Evolutionary conservation across 2,797 vertebrate genomes (phyloP).

Genomic region (Cirrhinus mrigala): DNA sequence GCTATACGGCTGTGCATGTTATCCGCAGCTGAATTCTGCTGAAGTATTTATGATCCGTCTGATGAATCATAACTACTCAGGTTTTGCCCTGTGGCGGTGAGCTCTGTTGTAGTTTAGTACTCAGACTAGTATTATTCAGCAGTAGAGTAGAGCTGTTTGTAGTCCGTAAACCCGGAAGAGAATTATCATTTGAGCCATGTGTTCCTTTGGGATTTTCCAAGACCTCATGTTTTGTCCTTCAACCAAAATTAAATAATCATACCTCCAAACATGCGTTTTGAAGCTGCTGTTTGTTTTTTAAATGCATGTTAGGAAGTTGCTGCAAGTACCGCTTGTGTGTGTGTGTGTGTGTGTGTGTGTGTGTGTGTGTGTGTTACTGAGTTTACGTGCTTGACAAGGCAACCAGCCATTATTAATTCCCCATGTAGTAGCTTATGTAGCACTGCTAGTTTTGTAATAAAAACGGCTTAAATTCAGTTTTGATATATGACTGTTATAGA

Average conservation of each 20-base stretch:
- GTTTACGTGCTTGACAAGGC: not conserved
- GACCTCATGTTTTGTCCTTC: not conserved
- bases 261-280: not conserved
- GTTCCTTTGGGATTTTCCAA: conserved; percentile 2
- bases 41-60: conserved; percentile 3
- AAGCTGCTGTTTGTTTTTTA: not conserved
- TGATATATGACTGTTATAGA: not conserved
- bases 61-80: conserved; percentile 8
- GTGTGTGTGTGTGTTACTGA: not conserved
- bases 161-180: not conserved
- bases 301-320: not conserved
- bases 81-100: not conserved
- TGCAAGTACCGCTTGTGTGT: not conserved
- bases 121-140: not conserved
- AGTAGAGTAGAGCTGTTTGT: conserved; percentile 2
- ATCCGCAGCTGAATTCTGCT: not conserved
- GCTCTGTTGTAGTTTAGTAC: conserved; percentile 17
- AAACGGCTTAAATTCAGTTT: not conserved
- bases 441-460: not conserved
- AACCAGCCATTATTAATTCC: not conserved
- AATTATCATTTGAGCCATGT: not conserved
- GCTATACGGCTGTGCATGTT: not conserved
- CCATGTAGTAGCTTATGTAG: not conserved
- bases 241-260: not conserved
- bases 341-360: not conserved